Base-by-base conservation (phyloP, 2,888 invertebrate genomes). In the Cantharis lateralis region DNA sequence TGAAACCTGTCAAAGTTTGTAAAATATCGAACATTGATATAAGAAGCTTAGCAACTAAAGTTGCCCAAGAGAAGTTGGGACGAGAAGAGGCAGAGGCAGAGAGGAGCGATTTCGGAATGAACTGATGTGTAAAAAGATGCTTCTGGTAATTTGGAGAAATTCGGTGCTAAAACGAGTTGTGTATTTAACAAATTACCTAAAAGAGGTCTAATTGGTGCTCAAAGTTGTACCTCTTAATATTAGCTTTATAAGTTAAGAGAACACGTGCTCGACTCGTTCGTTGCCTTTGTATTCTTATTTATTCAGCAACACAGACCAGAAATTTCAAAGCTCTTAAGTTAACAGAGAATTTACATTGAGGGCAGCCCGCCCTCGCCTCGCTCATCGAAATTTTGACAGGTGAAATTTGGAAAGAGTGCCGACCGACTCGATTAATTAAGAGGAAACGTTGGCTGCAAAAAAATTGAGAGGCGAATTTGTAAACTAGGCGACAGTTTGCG, bases 171-270 rank as follows among this genome's bases (percentile, higher is more conserved):
- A 63, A 62, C 15, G 62, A 26, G 66, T 76, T 68, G 68, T 75
- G 64, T 69, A 62, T 70, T 70, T 62, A 68, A 64, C n/a, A 76
- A 73, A 72, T 76, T 76, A 73, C 61, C 32, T 76, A 76, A 73
- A 76, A 76, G 66, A 66, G 76, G 24, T 73, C 70, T 70, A 73
- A 76, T 76, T 76, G 72, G 72, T 72, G 62, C 68, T 68, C 15
- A 32, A 75, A 71, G 75, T 76, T 75, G 48, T 71, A 48, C 68
- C 72, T 76, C 71, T 68, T 75, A 72, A 72, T 76, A 76, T 76
- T 76, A 72, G 66, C 68, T 68, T 15, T 18, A 18, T 61, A 26
- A 68, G 75, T 71, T 71, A 75, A 66, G 15, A 20, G 15, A 69
- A 66, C 70, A 75, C 73, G 73, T 73, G 73, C 73, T 73, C 48